Evolutionary conservation across 2,888 invertebrate species (phyloP), one percentile per base, ranked within the genome.

Genomic region (Trisateles emortualis): DNA sequence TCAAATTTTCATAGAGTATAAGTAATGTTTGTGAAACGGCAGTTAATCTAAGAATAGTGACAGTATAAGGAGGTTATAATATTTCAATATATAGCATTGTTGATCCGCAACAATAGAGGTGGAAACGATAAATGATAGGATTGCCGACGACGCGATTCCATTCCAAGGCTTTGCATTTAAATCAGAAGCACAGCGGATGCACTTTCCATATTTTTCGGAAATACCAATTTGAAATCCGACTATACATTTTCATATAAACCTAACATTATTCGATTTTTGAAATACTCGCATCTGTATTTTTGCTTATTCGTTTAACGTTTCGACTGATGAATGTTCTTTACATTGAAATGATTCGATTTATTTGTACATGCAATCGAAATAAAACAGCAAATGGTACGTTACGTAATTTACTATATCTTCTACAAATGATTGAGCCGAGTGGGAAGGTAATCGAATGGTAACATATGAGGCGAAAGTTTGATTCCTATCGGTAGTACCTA

Each of bases 91-190:
- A 61, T 59, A 58, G 59, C 52, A 55, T 57, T 62, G 69, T 72
- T 64, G 68, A 68, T 57, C 64, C 64, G 36, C 65, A 68, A 79
- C 78, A 78, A 79, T 77, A 72, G 72, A 68, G 40, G 57, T 8
- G 42, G 56, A 60, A 64, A 60, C 75, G 69, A 81, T 81, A 81
- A 83, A 83, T 82, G 81, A 75, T 69, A 68, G 69, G 68, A 74
- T 76, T 68, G 72, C 67, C 63, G 61, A 70, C 63, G 67, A 64
- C 75, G 68, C 76, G 73, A 78, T 81, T 74, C 79, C 74, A 84
- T 84, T 82, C 68, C 82, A 72, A 79, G 76, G 82, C 83, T 84
- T 84, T 84, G 84, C 84, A 84, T 84, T 81, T 84, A 81, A 84
- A 84, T 83, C 79, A 83, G 81, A 78, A 78, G 74, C 76, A 72